Percentiles rank a stretch among this genome's conserved stretches.
These are phyloP conservation scores for Oophaga sylvatica DNA, from an alignment of 2,797 vertebrate genomes.

Conservation along the genomic window DNA sequence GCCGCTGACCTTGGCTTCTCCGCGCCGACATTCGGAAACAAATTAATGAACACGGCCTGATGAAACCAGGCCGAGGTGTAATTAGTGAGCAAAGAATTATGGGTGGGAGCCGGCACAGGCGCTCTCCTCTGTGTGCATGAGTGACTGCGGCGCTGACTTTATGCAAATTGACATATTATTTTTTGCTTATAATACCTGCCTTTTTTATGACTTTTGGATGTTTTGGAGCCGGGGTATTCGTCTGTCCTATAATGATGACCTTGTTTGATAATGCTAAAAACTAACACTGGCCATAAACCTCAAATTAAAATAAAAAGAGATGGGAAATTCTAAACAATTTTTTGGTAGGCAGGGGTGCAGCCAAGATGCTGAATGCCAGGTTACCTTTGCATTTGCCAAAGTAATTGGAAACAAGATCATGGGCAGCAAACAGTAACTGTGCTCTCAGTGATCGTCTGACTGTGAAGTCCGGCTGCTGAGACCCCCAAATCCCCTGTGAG, in stretches of 20 bases:
- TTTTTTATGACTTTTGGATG: background rate
- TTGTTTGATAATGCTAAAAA: background rate
- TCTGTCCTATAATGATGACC: background rate
- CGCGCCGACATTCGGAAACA: constrained; percentile 35
- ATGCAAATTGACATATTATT: background rate
- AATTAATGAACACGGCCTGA: constrained; percentile 51
- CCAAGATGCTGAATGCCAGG: no score
- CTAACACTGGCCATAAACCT: background rate
- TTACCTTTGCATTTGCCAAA: no score
- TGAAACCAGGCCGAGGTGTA: constrained; percentile 37
- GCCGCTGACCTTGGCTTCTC: constrained; percentile 47
- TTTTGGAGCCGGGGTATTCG: background rate
- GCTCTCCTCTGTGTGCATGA: background rate
- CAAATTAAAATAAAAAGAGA: no score
- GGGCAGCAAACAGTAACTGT: no score
- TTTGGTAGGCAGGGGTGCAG: no score
- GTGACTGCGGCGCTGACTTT: background rate
- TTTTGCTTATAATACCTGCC: background rate
- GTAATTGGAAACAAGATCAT: no score
- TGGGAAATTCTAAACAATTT: no score
- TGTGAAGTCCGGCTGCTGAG: no score
- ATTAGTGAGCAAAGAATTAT: constrained; percentile 49
- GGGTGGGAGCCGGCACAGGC: constrained; percentile 23
- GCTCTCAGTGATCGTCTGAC: no score
- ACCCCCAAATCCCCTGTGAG: no score